Conservation (phyloP, 2,113 vertebrate species). For the Bettongia penicillata region DNA sequence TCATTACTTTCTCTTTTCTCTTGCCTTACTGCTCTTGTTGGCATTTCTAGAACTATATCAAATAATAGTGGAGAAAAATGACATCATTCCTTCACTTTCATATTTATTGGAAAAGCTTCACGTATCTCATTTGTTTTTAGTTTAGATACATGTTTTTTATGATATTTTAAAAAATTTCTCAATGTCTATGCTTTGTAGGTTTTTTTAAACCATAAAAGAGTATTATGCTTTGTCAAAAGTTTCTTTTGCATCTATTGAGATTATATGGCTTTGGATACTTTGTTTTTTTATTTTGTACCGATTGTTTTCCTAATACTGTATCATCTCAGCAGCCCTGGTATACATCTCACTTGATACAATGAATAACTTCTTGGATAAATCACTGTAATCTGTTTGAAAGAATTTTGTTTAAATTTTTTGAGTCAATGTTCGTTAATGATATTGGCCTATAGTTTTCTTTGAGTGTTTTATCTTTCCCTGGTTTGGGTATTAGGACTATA, state of each 20-base stretch:
- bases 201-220: not conserved
- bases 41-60: not conserved
- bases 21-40: not conserved
- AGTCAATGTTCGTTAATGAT: not conserved
- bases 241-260: not conserved
- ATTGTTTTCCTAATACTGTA: not conserved
- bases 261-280: not conserved
- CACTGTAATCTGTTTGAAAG: not conserved
- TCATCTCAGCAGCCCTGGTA: not conserved
- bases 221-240: not conserved
- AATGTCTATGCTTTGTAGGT: not conserved
- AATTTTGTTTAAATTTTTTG: not conserved
- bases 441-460: not conserved
- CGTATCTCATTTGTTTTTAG: not conserved
- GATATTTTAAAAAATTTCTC: not conserved
- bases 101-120: not conserved
- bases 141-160: not conserved
- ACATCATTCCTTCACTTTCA: not conserved
- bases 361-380: not conserved
- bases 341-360: not conserved
- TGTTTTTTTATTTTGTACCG: not conserved
- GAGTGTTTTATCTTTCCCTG: not conserved
- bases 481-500: not conserved
- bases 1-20: not conserved
- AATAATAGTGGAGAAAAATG: not conserved